These are phyloP conservation scores for Sarcophaga rosellei DNA, from an alignment of 2,888 invertebrate genomes.

Conservation along the genomic window DNA sequence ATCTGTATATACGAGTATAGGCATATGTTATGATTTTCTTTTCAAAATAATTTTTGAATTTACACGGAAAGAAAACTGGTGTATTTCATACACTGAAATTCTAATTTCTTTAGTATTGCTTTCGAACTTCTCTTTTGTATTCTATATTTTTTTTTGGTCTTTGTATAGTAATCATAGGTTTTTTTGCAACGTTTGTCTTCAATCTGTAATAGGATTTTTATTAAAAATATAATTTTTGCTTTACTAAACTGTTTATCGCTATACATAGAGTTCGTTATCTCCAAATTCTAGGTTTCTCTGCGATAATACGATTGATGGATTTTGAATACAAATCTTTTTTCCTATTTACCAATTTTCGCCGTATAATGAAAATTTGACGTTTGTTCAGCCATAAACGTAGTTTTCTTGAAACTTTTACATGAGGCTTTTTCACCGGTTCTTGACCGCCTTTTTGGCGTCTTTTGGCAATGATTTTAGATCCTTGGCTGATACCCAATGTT, in stretches of 20 bases:
- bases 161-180: neutral
- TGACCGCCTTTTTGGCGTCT: constrained; percentile 10
- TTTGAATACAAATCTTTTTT: constrained; percentile 13
- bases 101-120: no score
- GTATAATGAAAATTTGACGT: constrained; percentile 74
- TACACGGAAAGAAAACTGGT: no score
- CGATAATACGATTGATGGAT: neutral
- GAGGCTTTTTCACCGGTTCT: constrained; percentile 16
- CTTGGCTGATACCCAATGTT: neutral
- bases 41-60: no score
- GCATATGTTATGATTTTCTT: no score
- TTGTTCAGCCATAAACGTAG: constrained; percentile 75
- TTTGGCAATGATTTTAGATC: neutral
- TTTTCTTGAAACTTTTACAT: constrained; percentile 72
- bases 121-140: no score
- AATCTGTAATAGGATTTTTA: constrained; percentile 3
- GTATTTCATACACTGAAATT: no score
- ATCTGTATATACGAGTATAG: no score
- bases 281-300: constrained; percentile 29
- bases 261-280: constrained; percentile 1
- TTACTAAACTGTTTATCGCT: neutral
- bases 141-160: neutral
- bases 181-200: neutral
- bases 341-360: constrained; percentile 69
- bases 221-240: constrained; percentile 17